Base-by-base conservation (phyloP, 2,797 vertebrate species). In the Pseudomugil tenellus region DNA sequence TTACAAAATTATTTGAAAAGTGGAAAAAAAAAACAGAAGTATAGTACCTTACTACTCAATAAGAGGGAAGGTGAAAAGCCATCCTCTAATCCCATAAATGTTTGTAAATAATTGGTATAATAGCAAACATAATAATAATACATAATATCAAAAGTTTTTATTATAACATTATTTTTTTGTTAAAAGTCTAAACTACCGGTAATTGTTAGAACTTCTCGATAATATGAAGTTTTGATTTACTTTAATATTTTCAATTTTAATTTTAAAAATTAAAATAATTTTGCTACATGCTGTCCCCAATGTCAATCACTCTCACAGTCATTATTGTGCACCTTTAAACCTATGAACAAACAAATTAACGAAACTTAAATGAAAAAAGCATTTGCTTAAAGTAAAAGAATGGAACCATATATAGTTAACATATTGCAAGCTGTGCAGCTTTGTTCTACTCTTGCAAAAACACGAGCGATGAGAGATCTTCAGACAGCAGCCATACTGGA, bases 401-500 rank as follows among this genome's bases (percentile, higher is more conserved):
- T n/a, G 3, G 74, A 56, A 65, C 25, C 52, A 53, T 55, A 79
- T 41, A 67, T 75, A 72, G 35, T 66, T 29, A 63, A 62, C 63
- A 62, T 80, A 70, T 65, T 51, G 76, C 65, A 69, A 76, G 65
- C 59, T 23, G 31, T 23, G 26, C 70, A 70, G 83, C 85, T 85
- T 86, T 88, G 70, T 83, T 87, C 70, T 23, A 77, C 60, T 48
- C 58, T 76, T 70, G 43, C 60, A 73, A 75, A 81, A 86, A 82
- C 76, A 77, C 53, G 64, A 68, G 71, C 88, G 83, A 86, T 84
- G 83, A 86, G 83, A 87, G 74, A 87, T 88, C 80, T 88, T 86
- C 72, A 88, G 91, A 92, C 90, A 90, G 86, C 77, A 79, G 87
- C 84, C 89, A 90, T 92, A 91, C 85, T 86, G 81, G 68, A 76